Evolutionary conservation across 2,888 invertebrate species (phyloP), one percentile per base, ranked within the genome.

Genomic region (Hirtodrosophila trivittata): DNA sequence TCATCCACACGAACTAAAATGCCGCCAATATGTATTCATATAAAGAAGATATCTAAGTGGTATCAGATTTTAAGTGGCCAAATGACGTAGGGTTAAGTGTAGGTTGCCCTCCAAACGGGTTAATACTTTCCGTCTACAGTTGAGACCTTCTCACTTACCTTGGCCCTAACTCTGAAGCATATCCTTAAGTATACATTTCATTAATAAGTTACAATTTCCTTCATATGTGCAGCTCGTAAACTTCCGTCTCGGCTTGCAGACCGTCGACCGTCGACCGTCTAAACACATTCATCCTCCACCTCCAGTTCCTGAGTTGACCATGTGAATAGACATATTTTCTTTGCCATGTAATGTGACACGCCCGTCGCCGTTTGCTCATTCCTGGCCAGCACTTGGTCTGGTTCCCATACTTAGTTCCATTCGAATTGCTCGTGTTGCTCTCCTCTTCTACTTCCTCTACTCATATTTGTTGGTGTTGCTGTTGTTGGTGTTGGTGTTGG

Each of bases 311-410:
- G 37, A 43, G n/a, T 42, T 54, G 42, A 56, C 68, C 81, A 81
- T 75, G 74, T 72, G 69, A 60, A 74, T 66, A 57, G 47, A 73
- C 68, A 42, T 21, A 21, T 21, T n/a, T 69, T 66, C 41, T 41
- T 50, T 47, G 52, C 14, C 59, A 55, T 70, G 66, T 67, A 77
- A 75, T 73, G 50, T 32, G 70, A 64, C 64, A 71, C 57, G 54
- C 35, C 58, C 59, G 58, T 54, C 51, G 32, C 32, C 55, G 47
- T 30, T 55, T 54, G 50, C 62, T 55, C 63, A 54, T 43, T 39
- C 55, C 58, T 26, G 56, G 28, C 12, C 32, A 65, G 58, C 71
- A 68, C 66, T 75, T 67, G 63, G 59, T 59, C 63, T 60, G 45
- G 43, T 62, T 75, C 57, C 52, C 65, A 46, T 21, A 42, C 70